These are phyloP conservation scores for Cyaniris semiargus DNA, from an alignment of 2,888 invertebrate species.

Conservation along the genomic window DNA sequence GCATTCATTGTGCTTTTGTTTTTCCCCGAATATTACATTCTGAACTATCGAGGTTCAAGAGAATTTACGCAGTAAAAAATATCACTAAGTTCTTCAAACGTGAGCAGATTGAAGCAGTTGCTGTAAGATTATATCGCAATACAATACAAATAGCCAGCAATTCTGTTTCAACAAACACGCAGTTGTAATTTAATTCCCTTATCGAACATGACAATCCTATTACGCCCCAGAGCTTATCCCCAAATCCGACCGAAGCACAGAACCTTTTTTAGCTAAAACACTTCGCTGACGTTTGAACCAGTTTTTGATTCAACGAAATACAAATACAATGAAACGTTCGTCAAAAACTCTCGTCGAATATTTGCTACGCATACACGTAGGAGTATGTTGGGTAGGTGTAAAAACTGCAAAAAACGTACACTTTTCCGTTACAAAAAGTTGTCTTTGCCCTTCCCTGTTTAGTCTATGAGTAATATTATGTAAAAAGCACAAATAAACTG, in stretches of 20 bases:
- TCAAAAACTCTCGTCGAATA: neutral
- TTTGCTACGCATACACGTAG: neutral
- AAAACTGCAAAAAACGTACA: neutral
- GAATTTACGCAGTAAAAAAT: no score
- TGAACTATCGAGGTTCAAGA: no score
- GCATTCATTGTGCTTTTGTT: no score
- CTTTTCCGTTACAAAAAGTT: no score
- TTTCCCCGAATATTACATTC: no score
- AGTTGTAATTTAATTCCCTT: constrained; percentile 43
- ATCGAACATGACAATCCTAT: constrained; percentile 37
- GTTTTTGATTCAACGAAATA: neutral
- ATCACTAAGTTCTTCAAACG: neutral
- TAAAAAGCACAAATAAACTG: no score
- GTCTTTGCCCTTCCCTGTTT: no score
- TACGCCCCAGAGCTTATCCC: constrained; percentile 33
- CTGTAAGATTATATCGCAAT: neutral
- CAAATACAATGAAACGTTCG: neutral
- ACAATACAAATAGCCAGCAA: constrained; percentile 19
- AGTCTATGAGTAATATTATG: no score
- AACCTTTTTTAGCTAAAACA: constrained; percentile 28
- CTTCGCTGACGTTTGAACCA: constrained; percentile 21
- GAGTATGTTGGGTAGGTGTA: neutral
- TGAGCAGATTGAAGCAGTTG: neutral
- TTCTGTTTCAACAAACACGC: constrained; percentile 36
- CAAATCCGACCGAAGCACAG: constrained; percentile 29